phyloP scores from a whole-genome alignment of 30 jellyfish, hydroid and myxozoan species.

The Pelagia noctiluca region DNA sequence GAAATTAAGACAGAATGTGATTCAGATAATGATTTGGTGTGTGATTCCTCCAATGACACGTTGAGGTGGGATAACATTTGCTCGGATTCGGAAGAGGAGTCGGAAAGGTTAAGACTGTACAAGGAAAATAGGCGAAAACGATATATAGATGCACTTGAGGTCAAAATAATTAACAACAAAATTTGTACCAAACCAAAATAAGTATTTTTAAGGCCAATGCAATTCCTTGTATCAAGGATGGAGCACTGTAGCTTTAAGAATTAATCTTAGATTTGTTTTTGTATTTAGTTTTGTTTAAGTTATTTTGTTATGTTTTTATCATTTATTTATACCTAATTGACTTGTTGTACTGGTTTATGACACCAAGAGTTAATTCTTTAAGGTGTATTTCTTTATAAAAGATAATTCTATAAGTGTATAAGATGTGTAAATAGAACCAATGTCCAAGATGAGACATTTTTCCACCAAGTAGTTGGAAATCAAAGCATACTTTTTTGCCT shows the following conservation, averaged over 20 bases:
- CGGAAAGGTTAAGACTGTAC: constrained; percentile 41
- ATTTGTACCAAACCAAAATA: constrained; percentile 1
- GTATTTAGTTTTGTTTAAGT: neutral
- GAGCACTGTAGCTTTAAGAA: neutral
- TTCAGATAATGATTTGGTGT: constrained; percentile 14
- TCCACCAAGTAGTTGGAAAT: too few species aligned
- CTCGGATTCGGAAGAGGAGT: constrained; percentile 70
- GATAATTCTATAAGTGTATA: too few species aligned
- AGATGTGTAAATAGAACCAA: too few species aligned
- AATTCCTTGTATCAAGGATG: neutral
- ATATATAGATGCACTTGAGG: constrained; percentile 60
- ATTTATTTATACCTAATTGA: too few species aligned
- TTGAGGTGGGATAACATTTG: constrained; percentile 56
- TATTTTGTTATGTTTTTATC: neutral
- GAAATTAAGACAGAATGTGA: neutral
- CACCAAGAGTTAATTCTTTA: too few species aligned
- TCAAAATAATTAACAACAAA: constrained; percentile 36
- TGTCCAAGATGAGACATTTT: too few species aligned
- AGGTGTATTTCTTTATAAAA: too few species aligned
- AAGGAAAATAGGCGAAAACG: constrained; percentile 56
- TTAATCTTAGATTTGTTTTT: neutral
- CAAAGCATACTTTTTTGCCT: too few species aligned
- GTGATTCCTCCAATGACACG: constrained; percentile 26
- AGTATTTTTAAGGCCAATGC: neutral
- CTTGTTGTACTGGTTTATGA: too few species aligned